Evolutionary conservation across 2,888 invertebrate genomes (phyloP), one percentile per base, ranked within the genome.

Genomic region (Scotopteryx bipunctaria): DNA sequence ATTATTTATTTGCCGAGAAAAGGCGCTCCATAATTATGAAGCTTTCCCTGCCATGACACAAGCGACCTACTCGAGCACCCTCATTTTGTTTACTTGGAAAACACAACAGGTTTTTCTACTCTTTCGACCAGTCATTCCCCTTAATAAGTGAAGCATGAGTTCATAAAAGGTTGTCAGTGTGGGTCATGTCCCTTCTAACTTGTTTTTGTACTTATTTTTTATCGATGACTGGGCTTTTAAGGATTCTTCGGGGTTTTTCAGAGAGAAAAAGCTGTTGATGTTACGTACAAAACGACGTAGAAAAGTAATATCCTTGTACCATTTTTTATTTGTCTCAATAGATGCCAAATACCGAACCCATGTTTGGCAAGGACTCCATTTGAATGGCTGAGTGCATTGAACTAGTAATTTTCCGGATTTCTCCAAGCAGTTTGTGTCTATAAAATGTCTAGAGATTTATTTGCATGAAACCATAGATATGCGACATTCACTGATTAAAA

Each of bases 151-250:
- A 55, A 49, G 50, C 57, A 43, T 55, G 57, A 43, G 55, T 57
- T 53, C 54, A 57, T 62, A 55, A 57, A 57, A 50, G 55, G 57
- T 48, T 57, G 61, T 61, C 61, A 55, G 57, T 51, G 40, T 48
- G 40, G 42, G 42, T 35, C 57, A 45, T 55, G 50, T 47, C 40
- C 55, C 36, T 50, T 45, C 36, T 42, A 48, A 52, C 45, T 46
- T 49, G 44, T 51, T 47, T 52, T 40, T 51, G 44, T 55, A 46
- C 32, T 42, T 32, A 42, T 42, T 53, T 48, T 42, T 57, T 52
- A 52, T 37, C 49, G 37, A 50, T 57, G 57, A 57, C 49, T 44
- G 5, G 40, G 27, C 40, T 43, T 27, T 57, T 35, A 16, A 17
- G 46, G 6, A 32, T 17, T 21, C 29, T 37, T 13, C 17, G 14